Conservation (phyloP, 2,113 vertebrate species). For the Ameiurus melas region DNA sequence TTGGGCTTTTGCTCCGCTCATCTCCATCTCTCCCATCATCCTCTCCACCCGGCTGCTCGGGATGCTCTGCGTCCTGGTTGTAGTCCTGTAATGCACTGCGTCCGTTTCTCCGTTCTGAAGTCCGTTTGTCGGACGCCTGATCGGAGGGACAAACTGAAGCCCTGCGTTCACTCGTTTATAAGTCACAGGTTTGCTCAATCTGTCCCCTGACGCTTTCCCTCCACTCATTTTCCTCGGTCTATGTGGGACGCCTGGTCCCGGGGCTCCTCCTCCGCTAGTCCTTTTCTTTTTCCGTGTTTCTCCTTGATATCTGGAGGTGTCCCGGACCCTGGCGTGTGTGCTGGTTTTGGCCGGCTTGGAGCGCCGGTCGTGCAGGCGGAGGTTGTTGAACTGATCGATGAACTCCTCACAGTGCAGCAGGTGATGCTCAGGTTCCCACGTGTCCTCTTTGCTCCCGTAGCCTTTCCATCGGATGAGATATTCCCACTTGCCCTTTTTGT, state of each 20-base stretch:
- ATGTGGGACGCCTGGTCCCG: constrained; percentile 57
- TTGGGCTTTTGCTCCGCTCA: constrained; percentile 70
- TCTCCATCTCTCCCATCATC: constrained; percentile 71
- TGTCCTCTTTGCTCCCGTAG: constrained; percentile 93
- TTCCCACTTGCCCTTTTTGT: constrained; percentile 97
- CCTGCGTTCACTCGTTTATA: constrained; percentile 84
- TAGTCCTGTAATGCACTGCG: constrained; percentile 78
- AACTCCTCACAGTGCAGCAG: constrained; percentile 96
- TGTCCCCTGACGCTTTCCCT: constrained; percentile 77
- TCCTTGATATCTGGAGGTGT: constrained; percentile 76
- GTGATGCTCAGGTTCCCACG: constrained; percentile 95
- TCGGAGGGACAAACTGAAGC: constrained; percentile 83
- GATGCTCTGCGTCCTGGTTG: constrained; percentile 75
- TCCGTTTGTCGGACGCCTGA: constrained; percentile 82
- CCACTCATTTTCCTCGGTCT: constrained; percentile 76
- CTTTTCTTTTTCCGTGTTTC: constrained; percentile 84
- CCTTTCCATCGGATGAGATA: constrained; percentile 98
- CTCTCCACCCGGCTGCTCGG: constrained; percentile 73
- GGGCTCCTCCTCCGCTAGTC: constrained; percentile 67
- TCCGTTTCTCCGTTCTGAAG: constrained; percentile 87
- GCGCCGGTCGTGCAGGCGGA: constrained; percentile 79
- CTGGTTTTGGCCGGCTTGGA: constrained; percentile 78
- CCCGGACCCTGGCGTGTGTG: constrained; percentile 71
- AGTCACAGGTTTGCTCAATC: constrained; percentile 82
- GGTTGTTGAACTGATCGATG: constrained; percentile 93